Base-by-base conservation (phyloP, 1,140 invertebrate species). In the Lucilia cuprina region DNA sequence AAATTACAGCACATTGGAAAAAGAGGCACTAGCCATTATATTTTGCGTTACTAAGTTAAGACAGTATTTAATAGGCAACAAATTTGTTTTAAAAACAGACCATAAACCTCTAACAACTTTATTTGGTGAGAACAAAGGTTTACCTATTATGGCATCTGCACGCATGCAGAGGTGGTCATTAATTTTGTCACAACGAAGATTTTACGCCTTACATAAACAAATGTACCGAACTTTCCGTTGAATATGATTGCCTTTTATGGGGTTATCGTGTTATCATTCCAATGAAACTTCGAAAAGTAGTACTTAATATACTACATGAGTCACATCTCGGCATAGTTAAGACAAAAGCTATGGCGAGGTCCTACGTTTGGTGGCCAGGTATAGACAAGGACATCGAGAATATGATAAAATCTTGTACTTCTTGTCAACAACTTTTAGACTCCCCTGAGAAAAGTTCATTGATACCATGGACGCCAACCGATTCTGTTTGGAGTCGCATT, bases 101-200 rank as follows among this genome's bases (percentile, higher is more conserved):
- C 91, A 93, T 85, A 88, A 92, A 83, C 92, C 93, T 8, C 85
- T 94, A n/a, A 82, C 92, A 1, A 75, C 86, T 13, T 90, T 93
- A 74, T 93, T 93, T 86, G 86, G 87, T 47, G 78, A 86, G 65
- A 86, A 90, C 14, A 87, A 88, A 84, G 84, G 86, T 19, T 83
- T 91, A 75, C 91, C 90, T 49, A 65, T 84, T 8, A 85, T 87
- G 83, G 82, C 87, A 21, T 85, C 88, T 3, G 85, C 83, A 49
- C 83, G 91, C 12, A 83, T 92, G 49, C 88, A 90, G 84, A 84
- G 87, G 41, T 92, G 87, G 86, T 90, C 89, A 13, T n/a, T 89
- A 2, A 87, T 87, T 49, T 84, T 92, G 47, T 86, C 25, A 41
- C 41, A 30, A 30, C 25, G 25, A 82, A 30, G 83, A 86, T 21